Evolutionary conservation across 2,797 vertebrate genomes (phyloP).

Genomic region (Oreochromis grahami): DNA sequence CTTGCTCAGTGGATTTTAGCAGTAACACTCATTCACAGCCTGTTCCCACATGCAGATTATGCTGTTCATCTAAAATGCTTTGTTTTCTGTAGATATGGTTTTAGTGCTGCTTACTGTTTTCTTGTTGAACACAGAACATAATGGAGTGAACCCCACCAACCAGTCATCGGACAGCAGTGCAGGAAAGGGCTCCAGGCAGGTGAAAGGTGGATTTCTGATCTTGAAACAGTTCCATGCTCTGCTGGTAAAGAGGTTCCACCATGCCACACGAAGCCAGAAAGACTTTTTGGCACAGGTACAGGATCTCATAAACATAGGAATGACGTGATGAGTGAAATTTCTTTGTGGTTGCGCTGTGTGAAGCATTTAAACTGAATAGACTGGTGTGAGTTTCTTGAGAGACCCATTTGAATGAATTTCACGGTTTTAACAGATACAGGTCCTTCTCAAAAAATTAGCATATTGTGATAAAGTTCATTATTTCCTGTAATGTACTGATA

Average conservation of each 20-base stretch:
- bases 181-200: constrained; percentile 75
- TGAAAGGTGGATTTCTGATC: constrained; percentile 70
- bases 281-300: constrained; percentile 94
- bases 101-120: background rate
- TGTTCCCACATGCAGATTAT: background rate
- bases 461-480: too few species aligned
- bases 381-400: background rate
- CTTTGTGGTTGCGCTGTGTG: background rate
- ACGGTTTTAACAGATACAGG: background rate
- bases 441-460: too few species aligned
- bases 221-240: constrained; percentile 87
- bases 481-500: too few species aligned
- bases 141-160: constrained; percentile 19
- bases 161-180: constrained; percentile 46
- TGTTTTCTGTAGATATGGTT: too few species aligned
- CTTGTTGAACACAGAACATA: constrained; percentile 28
- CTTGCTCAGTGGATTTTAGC: background rate
- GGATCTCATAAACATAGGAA: background rate
- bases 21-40: background rate
- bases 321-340: background rate
- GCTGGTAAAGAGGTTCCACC: constrained; percentile 88
- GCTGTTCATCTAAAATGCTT: background rate
- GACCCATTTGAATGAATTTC: background rate
- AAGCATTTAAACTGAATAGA: background rate
- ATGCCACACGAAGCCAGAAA: constrained; percentile 82